Percentiles rank a stretch among this genome's conserved stretches.
Evolutionary conservation across 2,888 invertebrate genomes (phyloP).

Genomic region (Sarcophaga carnaria): DNA sequence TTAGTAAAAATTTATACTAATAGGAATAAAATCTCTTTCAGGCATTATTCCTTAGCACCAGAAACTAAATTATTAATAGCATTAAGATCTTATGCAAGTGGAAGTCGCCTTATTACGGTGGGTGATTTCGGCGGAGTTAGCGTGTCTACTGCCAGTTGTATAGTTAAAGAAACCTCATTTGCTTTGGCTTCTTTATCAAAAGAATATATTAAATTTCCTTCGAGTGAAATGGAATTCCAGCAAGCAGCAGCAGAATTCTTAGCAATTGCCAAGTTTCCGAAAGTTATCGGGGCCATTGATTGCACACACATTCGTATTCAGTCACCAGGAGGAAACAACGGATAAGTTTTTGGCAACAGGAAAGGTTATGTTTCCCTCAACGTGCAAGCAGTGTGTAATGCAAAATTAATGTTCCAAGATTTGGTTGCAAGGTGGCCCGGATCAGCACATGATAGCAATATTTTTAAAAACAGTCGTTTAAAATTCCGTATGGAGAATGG

Average conservation of each 20-base stretch:
- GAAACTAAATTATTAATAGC: neutral
- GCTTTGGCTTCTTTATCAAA: neutral
- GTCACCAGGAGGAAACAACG: constrained; percentile 9
- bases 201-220: constrained; percentile 28
- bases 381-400: constrained; percentile 31
- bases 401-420: constrained; percentile 22
- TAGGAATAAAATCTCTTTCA: neutral
- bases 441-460: constrained; percentile 36
- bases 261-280: neutral
- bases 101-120: constrained; percentile 22
- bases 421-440: constrained; percentile 36
- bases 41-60: constrained; percentile 5
- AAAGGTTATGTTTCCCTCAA: constrained; percentile 13
- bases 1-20: no score
- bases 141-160: neutral
- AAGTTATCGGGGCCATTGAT: neutral
- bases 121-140: no score
- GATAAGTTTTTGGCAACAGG: constrained; percentile 11
- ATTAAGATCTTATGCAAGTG: constrained; percentile 21
- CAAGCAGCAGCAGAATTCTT: constrained; percentile 2
- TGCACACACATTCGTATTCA: neutral
- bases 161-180: constrained; percentile 25
- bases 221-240: constrained; percentile 18
- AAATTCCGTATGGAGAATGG: constrained; percentile 21
- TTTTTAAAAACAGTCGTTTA: constrained; percentile 41